A percentile compares a stretch with the other conserved stretches of the same genome.
phyloP scores from a whole-genome alignment of 2,888 invertebrate genomes.

The Dasysyrphus albostriatus region DNA sequence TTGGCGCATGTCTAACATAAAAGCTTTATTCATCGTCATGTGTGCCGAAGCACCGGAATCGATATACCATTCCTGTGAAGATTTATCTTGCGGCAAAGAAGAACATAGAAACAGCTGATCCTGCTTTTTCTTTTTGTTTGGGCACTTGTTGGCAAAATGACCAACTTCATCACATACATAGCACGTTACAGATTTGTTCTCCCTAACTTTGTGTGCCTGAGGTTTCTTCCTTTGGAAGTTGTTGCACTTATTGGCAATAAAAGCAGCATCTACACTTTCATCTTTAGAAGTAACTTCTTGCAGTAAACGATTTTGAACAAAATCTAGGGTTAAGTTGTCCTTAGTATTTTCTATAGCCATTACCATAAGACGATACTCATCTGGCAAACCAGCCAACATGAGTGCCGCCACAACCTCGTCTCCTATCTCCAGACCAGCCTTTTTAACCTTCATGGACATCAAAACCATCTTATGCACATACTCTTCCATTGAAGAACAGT shows the following conservation, averaged over 20 bases:
- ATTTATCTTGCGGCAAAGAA: background rate
- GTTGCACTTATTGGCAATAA: no score
- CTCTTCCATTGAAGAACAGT: background rate
- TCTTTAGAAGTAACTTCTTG: no score
- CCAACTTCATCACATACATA: slow-evolving; percentile 5
- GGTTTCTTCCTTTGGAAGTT: background rate
- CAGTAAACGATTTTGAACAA: no score
- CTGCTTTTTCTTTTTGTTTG: background rate
- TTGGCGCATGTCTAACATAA: no score
- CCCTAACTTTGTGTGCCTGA: background rate
- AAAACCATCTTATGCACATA: background rate
- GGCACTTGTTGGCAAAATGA: background rate
- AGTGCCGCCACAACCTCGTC: background rate
- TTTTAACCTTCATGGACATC: no score
- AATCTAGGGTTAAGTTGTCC: no score
- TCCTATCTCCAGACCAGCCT: background rate
- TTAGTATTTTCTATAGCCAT: slow-evolving; percentile 1
- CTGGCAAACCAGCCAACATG: slow-evolving; percentile 16
- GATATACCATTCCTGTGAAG: no score
- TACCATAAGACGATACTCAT: slow-evolving; percentile 2
- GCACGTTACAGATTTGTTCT: background rate
- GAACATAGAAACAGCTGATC: background rate
- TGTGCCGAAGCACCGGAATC: no score
- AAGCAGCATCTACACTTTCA: no score
- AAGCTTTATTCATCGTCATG: no score